Conservation (phyloP, 2,888 invertebrate genomes). For the Altica lythri region DNA sequence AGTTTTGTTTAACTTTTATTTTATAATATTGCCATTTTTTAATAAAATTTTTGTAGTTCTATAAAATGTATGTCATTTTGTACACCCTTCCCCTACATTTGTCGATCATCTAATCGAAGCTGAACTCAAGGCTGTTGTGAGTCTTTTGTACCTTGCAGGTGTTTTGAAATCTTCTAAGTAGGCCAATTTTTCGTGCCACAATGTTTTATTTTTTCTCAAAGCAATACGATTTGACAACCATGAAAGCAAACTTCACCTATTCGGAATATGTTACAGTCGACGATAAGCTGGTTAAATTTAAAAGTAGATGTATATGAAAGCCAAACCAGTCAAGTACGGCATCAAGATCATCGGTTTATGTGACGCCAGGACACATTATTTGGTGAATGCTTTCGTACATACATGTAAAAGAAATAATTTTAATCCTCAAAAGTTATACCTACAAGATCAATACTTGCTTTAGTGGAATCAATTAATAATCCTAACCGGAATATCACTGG, state of each 20-base stretch:
- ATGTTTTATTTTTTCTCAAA: conserved; percentile 21
- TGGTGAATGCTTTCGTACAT: conserved; percentile 19
- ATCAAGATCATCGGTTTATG: conserved; percentile 30
- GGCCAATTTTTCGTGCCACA: conserved; percentile 26
- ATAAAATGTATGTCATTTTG: no score
- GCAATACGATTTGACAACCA: conserved; percentile 26
- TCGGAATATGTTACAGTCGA: conserved; percentile 9
- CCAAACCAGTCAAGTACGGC: conserved; percentile 31
- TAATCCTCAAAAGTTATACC: conserved; percentile 23
- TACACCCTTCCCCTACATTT: no score
- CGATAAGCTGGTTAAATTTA: no score
- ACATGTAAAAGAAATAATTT: conserved; percentile 14
- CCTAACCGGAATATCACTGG: conserved; percentile 41
- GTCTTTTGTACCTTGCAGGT: conserved; percentile 16
- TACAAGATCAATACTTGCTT: conserved; percentile 27
- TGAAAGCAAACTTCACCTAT: conserved; percentile 24
- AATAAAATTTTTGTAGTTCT: no score
- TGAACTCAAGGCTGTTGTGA: conserved; percentile 22
- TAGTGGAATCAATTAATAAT: conserved; percentile 32
- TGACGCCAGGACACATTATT: conserved; percentile 23
- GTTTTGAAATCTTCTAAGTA: conserved; percentile 25
- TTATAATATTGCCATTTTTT: no score
- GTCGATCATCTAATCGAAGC: conserved; percentile 15
- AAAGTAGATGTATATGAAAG: conserved; percentile 35
- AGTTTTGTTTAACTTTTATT: no score